Conservation (phyloP, 37 sponge, comb jelly and placozoan genomes). For the Bolinopsis microptera region DNA sequence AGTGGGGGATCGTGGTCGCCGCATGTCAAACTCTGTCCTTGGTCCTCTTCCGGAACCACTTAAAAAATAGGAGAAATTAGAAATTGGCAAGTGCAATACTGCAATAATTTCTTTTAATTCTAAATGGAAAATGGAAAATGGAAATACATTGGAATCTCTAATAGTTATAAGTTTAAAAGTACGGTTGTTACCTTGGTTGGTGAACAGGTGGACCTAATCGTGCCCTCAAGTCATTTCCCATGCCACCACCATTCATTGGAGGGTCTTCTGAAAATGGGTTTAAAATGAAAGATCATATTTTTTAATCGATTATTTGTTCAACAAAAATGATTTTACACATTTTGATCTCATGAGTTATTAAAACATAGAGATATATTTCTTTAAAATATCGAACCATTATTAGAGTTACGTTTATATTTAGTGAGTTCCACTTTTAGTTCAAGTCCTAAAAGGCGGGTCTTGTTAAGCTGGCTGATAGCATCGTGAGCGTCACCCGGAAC, state of each 20-base stretch:
- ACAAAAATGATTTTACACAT: too few species aligned
- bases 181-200: not conserved
- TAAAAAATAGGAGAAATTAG: not conserved
- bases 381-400: not conserved
- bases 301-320: too few species aligned
- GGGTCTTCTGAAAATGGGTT: not conserved
- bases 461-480: not conserved
- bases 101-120: not conserved
- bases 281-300: too few species aligned
- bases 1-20: not conserved
- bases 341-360: too few species aligned
- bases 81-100: not conserved
- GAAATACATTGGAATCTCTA: too few species aligned
- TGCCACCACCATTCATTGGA: not conserved
- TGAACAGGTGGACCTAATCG: not conserved
- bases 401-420: constrained; percentile 6
- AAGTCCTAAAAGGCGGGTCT: not conserved
- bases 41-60: not conserved
- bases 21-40: not conserved
- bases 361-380: too few species aligned
- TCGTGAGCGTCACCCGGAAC: not conserved
- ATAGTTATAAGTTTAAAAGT: too few species aligned
- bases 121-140: too few species aligned
- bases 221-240: not conserved
- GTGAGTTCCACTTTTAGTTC: constrained; percentile 36